Evolutionary conservation across 2,888 invertebrate genomes (phyloP).

Genomic region (Lepidocyrtoides sp.): DNA sequence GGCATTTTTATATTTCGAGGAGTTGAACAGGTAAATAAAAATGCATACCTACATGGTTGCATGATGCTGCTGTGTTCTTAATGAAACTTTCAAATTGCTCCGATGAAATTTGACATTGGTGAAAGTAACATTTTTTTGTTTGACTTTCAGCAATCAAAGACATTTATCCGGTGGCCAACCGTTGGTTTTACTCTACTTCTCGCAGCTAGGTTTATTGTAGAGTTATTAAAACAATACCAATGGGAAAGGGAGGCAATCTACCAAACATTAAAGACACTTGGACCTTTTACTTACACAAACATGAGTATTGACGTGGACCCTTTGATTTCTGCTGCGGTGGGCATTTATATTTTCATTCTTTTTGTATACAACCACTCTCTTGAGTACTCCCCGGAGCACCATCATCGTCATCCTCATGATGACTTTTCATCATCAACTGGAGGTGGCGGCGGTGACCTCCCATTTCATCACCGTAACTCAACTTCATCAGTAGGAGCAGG

Average conservation of each 20-base stretch:
- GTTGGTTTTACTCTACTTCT: constrained; percentile 76
- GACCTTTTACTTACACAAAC: constrained; percentile 73
- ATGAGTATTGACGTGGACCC: constrained; percentile 78
- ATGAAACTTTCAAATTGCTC: no score
- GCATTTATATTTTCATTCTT: constrained; percentile 78
- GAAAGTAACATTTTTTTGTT: constrained; percentile 15
- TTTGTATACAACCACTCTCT: constrained; percentile 81
- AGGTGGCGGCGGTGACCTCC: constrained; percentile 17
- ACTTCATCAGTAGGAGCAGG: constrained; percentile 26
- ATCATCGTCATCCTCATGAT: constrained; percentile 60
- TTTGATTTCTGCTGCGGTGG: constrained; percentile 75
- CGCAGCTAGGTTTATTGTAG: constrained; percentile 73
- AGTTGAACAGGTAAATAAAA: constrained; percentile 68
- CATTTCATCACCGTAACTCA: constrained; percentile 60
- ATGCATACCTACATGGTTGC: not conserved
- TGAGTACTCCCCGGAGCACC: constrained; percentile 65
- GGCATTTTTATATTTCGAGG: constrained; percentile 76
- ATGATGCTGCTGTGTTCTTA: not conserved
- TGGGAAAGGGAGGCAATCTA: constrained; percentile 71
- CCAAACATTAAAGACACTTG: constrained; percentile 69
- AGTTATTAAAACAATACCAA: constrained; percentile 75
- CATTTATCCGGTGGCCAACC: constrained; percentile 78
- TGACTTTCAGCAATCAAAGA: constrained; percentile 71
- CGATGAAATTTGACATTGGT: no score
- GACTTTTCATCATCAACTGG: constrained; percentile 21